Percentiles rank a stretch among this genome's conserved stretches.
phyloP scores from a whole-genome alignment of 2,113 vertebrate species.

The Australoheros scitulus region DNA sequence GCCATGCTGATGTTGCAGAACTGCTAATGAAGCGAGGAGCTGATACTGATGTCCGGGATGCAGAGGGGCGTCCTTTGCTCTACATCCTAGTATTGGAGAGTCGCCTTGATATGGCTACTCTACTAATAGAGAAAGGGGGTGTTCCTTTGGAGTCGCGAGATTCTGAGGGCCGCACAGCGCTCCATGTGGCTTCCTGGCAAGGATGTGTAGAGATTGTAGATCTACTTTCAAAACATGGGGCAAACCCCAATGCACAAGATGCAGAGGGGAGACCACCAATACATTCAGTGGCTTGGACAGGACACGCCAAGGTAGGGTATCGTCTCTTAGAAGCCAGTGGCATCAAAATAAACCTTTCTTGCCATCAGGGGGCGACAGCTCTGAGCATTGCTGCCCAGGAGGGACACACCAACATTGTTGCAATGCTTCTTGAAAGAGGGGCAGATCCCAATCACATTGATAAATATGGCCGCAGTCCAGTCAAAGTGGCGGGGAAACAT shows the following conservation, averaged over 20 bases:
- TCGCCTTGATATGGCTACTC: slow-evolving; percentile 68
- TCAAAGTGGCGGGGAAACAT: slow-evolving; percentile 79
- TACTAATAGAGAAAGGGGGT: slow-evolving; percentile 81
- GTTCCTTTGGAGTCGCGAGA: slow-evolving; percentile 80
- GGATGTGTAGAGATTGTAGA: slow-evolving; percentile 72
- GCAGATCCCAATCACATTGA: slow-evolving; percentile 80
- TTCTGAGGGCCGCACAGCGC: slow-evolving; percentile 79
- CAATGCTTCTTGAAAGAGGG: slow-evolving; percentile 78
- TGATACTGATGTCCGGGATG: slow-evolving; percentile 80
- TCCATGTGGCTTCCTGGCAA: slow-evolving; percentile 84
- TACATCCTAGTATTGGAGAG: slow-evolving; percentile 82
- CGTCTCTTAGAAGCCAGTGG: slow-evolving; percentile 68
- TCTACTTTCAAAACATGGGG: slow-evolving; percentile 77
- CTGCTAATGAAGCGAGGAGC: slow-evolving; percentile 81
- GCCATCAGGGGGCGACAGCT: slow-evolving; percentile 82
- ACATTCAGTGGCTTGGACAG: slow-evolving; percentile 83
- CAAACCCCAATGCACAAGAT: slow-evolving; percentile 80
- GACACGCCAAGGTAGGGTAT: slow-evolving; percentile 68
- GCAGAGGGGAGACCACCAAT: slow-evolving; percentile 78
- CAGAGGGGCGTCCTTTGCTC: slow-evolving; percentile 81
- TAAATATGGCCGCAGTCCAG: slow-evolving; percentile 79
- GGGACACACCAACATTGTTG: slow-evolving; percentile 78
- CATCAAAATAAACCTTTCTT: slow-evolving; percentile 75
- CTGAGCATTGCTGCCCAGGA: slow-evolving; percentile 83
- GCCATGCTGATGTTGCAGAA: slow-evolving; percentile 75